Conservation (phyloP, 2,888 invertebrate species). For the Idaea dimidiata region DNA sequence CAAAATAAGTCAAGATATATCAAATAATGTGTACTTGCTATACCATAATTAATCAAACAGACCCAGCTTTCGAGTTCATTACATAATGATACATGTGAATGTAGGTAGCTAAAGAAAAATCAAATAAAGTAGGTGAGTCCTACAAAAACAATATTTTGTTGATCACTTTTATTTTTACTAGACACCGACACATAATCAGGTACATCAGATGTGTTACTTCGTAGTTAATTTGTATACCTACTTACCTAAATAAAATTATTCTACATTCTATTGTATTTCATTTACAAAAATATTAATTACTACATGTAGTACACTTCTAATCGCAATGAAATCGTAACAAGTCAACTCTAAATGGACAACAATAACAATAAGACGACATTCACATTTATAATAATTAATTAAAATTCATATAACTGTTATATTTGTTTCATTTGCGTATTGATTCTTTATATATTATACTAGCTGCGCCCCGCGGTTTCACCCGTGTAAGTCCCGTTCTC, state of each 20-base stretch:
- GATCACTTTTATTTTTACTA: not conserved
- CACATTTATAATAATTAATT: not conserved
- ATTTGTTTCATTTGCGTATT: too few species aligned
- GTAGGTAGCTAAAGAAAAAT: not conserved
- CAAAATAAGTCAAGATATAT: not conserved
- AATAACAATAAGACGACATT: not conserved
- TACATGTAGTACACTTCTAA: too few species aligned
- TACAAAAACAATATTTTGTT: not conserved
- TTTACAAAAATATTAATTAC: not conserved
- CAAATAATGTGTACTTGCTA: not conserved
- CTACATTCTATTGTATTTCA: not conserved
- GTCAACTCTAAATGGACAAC: not conserved
- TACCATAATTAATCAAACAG: not conserved
- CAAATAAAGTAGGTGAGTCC: not conserved
- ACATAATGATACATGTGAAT: not conserved
- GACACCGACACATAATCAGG: constrained; percentile 14
- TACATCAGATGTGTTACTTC: constrained; percentile 20
- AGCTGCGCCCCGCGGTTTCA: too few species aligned
- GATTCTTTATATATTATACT: too few species aligned
- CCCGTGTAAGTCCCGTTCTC: too few species aligned
- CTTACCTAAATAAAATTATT: not conserved
- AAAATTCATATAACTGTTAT: too few species aligned
- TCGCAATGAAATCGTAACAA: not conserved
- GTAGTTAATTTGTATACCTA: not conserved
- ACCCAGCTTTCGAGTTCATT: not conserved